Conservation (phyloP, 2,113 vertebrate species). For the Pipa parva region DNA sequence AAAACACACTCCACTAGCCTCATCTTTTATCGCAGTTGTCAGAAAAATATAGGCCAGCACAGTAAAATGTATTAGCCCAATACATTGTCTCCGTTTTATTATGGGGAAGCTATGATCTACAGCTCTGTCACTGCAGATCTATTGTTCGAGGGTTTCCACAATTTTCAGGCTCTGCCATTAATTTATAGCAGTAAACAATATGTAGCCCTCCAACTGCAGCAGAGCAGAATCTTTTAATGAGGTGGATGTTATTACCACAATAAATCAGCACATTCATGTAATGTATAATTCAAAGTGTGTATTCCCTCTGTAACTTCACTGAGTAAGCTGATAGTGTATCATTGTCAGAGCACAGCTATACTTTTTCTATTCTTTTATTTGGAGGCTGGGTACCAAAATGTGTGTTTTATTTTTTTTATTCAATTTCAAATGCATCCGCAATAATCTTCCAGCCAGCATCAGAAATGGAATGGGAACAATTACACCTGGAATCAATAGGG, state of each 20-base stretch:
- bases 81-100: conserved; percentile 83
- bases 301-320: conserved; percentile 91
- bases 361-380: conserved; percentile 61
- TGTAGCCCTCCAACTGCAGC: conserved; percentile 74
- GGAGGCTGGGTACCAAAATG: conserved; percentile 41
- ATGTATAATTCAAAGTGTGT: conserved; percentile 99
- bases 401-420: conserved; percentile 58
- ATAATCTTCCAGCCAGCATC: conserved; percentile 59
- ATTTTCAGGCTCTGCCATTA: conserved; percentile 75
- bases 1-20: conserved; percentile 68
- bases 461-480: conserved; percentile 70
- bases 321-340: conserved; percentile 94
- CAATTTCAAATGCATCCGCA: conserved; percentile 68
- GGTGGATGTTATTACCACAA: conserved; percentile 98
- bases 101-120: conserved; percentile 85
- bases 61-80: conserved; percentile 85
- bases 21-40: conserved; percentile 80
- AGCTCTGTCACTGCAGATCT: conserved; percentile 81
- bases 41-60: conserved; percentile 74
- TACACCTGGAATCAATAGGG: conserved; percentile 79
- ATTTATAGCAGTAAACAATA: conserved; percentile 97
- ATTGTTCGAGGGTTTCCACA: conserved; percentile 79
- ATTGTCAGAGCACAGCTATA: conserved; percentile 79
- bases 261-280: conserved; percentile 97
- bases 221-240: conserved; percentile 96